Conservation (phyloP, 2,797 vertebrate species). For the Anguilla megastoma region DNA sequence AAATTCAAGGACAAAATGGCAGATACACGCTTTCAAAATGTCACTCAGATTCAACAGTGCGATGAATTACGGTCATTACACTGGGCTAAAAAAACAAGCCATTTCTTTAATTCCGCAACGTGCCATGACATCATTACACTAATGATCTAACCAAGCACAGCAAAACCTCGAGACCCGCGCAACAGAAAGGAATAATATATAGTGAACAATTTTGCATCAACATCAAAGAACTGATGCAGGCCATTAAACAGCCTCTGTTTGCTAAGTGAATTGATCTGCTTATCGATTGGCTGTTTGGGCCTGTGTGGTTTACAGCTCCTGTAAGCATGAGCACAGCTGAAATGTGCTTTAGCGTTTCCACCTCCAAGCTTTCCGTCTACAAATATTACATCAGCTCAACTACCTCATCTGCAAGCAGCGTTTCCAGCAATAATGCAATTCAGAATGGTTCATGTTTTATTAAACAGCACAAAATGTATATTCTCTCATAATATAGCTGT, state of each 20-base stretch:
- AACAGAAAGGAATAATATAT: slow-evolving; percentile 17
- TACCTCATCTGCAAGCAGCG: not conserved
- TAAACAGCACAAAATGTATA: not conserved
- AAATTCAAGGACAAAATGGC: not conserved
- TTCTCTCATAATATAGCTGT: not conserved
- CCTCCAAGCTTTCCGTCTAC: not conserved
- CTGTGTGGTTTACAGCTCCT: not conserved
- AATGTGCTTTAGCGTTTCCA: not conserved
- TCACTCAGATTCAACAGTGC: not conserved
- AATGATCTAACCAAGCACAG: slow-evolving; percentile 1
- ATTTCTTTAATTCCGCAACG: not conserved
- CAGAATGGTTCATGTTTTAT: not conserved
- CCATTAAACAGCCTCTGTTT: slow-evolving; percentile 2
- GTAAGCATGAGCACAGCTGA: not conserved
- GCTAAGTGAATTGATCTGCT: slow-evolving; percentile 25
- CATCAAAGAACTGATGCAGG: slow-evolving; percentile 2
- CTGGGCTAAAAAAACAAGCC: not conserved
- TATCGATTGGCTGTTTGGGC: slow-evolving; percentile 23
- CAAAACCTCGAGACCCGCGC: not conserved
- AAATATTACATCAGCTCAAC: not conserved
- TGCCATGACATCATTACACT: slow-evolving; percentile 11
- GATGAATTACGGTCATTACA: not conserved
- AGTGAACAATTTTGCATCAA: slow-evolving; percentile 23
- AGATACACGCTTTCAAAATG: not conserved
- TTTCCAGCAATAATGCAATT: not conserved